Evolutionary conservation across 2,888 invertebrate species (phyloP), one percentile per base, ranked within the genome.

Genomic region (Baronia brevicornis): DNA sequence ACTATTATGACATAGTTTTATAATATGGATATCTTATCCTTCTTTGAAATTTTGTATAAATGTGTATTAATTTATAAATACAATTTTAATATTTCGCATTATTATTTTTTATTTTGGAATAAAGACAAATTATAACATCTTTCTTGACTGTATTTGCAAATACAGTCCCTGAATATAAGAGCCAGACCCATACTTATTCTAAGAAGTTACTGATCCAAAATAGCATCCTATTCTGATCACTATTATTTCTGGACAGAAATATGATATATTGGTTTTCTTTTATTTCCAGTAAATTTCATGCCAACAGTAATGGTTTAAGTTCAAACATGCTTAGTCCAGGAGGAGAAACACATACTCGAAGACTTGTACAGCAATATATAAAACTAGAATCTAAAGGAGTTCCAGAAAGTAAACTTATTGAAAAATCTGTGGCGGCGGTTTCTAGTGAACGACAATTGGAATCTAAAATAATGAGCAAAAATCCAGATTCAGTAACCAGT

Each of bases 231-330:
- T 13, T 1, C 5, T 14, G 15, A 28, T n/a, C 20, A 7, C n/a
- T 27, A 2, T 2, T 26, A 17, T 5, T n/a, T 27, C n/a, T 2
- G 2, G 4, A 15, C 13, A 3, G 9, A 5, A 1, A 20, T 15
- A 10, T 21, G 24, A 11, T 15, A 21, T 28, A n/a, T 28, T 18
- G 5, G 4, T 11, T 18, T 23, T 6, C 19, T 19, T 32, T 32
- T 36, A 8, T 31, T 63, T 86, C 17, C 67, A 93, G 92, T 8
- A 86, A 89, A 67, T 90, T 90, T 48, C 91, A 92, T 42, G 85
- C 87, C 36, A 72, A 85, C 25, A 79, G 87, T 9, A 87, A 84
- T 42, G 85, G 86, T 12, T 57, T 86, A 26, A 87, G 87, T 20
- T 62, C 86, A 1, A 89, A 88, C 48, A 67, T 92, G 51, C 60